Base-by-base conservation (phyloP, 2,797 vertebrate genomes). In the Avahi laniger region DNA sequence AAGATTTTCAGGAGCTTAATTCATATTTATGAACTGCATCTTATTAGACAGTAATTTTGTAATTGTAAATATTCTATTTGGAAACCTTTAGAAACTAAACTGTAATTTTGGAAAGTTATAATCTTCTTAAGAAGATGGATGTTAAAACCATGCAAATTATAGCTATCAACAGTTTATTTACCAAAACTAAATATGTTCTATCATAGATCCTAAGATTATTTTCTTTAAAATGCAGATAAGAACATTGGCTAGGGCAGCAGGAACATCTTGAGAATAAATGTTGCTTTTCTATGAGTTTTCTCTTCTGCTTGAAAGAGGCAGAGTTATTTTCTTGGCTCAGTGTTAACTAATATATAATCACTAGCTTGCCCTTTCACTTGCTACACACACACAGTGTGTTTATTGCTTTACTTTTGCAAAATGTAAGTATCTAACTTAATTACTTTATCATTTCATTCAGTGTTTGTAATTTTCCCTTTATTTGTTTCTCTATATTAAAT, bases 11-110 rank as follows among this genome's bases (percentile, higher is more conserved):
- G 57, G 46, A 86, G 61, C 61, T 86, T 82, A 93, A 83, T 95
- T 94, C 80, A 70, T 83, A 91, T 79, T 67, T 95, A 89, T 79
- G 26, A 96, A 94, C 22, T 63, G 3, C 22, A 75, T 65, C 43
- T 63, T 88, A 90, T 87, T 90, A 85, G 78, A 79, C 63, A 79
- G 48, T 38, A 92, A 93, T 91, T 95, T 57, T 91, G n/a, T 78
- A 86, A 78, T 57, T 83, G 84, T 52, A 91, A 92, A 78, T 84
- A 87, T 63, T 78, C 87, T 69, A 65, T 18, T 72, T 95, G 52
- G 78, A 90, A 91, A 93, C 15, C 26, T 87, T 76, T 84, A 78
- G 81, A 90, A 95, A 78, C 30, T 38, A 82, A 82, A 91, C 52
- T 93, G 22, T 54, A 65, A 57, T 85, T 75, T 88, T 15, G 33